Evolutionary conservation across 2,888 invertebrate genomes (phyloP).

Genomic region (Polyploca ridens): DNA sequence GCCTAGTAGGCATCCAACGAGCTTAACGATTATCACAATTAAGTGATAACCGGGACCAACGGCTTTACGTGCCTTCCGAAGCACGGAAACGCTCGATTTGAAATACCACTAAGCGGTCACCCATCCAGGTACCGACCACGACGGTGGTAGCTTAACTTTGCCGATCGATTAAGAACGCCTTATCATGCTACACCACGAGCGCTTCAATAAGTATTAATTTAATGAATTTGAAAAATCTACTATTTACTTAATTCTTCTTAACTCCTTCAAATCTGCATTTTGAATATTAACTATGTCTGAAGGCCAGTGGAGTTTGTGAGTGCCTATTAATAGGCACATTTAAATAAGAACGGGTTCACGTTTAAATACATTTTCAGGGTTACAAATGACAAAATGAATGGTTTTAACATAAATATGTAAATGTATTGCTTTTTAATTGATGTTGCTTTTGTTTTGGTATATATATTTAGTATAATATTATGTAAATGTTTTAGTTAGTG

Average conservation of each 20-base stretch:
- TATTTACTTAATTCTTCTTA: slow-evolving; percentile 25
- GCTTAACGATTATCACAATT: too few species aligned
- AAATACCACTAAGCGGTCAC: too few species aligned
- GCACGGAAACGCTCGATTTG: too few species aligned
- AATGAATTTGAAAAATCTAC: slow-evolving; percentile 20
- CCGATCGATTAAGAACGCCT: too few species aligned
- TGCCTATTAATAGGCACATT: background rate
- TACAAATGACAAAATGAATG: background rate
- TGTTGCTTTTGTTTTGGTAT: background rate
- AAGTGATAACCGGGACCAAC: too few species aligned
- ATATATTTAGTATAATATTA: too few species aligned
- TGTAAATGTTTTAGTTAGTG: background rate
- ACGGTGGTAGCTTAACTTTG: too few species aligned
- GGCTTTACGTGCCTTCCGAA: too few species aligned
- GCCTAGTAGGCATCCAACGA: too few species aligned
- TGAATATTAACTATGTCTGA: slow-evolving; percentile 33
- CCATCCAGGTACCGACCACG: too few species aligned
- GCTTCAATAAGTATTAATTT: background rate
- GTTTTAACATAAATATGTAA: background rate
- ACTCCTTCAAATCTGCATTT: slow-evolving; percentile 32
- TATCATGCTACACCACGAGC: too few species aligned
- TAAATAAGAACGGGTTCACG: background rate
- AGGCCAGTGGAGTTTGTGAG: slow-evolving; percentile 18
- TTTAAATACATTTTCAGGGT: background rate
- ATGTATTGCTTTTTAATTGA: background rate